phyloP scores from a whole-genome alignment of 1,140 invertebrate genomes.

The Zaprionus nigranus region DNA sequence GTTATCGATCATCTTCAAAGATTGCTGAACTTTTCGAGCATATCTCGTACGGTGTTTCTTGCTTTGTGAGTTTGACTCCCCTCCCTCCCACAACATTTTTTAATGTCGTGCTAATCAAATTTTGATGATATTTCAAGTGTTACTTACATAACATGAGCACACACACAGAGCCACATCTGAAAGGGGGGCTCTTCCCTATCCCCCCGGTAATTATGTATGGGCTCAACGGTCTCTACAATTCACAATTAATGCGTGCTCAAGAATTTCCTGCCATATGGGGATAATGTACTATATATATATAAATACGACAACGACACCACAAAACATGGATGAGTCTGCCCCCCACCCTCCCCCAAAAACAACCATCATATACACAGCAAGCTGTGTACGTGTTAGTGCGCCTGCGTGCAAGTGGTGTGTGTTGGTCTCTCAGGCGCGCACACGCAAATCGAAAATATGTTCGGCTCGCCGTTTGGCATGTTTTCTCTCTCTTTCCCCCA shows the following conservation, averaged over 20 bases:
- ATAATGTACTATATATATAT: constrained; percentile 25
- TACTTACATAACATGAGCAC: constrained; percentile 47
- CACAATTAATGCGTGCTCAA: constrained; percentile 49
- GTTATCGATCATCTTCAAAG: neutral
- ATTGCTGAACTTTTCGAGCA: constrained; percentile 7
- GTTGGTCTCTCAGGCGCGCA: constrained; percentile 49
- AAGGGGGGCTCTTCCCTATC: neutral
- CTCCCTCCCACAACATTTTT: constrained; percentile 19
- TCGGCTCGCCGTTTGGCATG: constrained; percentile 41
- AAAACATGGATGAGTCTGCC: constrained; percentile 41
- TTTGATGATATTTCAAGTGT: constrained; percentile 40
- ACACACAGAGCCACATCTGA: neutral
- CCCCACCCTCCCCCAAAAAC: constrained; percentile 36
- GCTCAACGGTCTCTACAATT: neutral
- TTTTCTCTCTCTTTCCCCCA: constrained; percentile 36
- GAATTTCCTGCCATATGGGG: constrained; percentile 67
- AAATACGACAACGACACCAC: constrained; percentile 44
- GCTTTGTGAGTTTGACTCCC: constrained; percentile 9
- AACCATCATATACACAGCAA: constrained; percentile 25
- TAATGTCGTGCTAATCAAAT: constrained; percentile 60
- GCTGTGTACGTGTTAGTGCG: neutral
- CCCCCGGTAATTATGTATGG: neutral
- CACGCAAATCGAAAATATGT: constrained; percentile 59
- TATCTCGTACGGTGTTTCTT: constrained; percentile 5
- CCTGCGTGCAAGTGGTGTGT: constrained; percentile 2